phyloP scores from a whole-genome alignment of 2,888 invertebrate species.

The Caenorhabditis sp. region DNA sequence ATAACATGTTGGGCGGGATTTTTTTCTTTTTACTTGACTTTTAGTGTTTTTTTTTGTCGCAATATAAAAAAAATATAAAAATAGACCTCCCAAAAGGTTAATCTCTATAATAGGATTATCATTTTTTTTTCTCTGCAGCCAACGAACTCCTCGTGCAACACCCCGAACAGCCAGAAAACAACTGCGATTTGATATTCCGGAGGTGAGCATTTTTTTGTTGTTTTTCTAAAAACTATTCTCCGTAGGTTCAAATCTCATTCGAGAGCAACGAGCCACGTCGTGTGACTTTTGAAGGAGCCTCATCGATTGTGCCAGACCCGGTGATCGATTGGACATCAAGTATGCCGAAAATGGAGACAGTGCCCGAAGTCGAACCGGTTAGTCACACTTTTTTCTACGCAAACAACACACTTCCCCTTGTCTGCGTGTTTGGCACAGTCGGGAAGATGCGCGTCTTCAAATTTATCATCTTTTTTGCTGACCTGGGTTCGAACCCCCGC shows the following conservation, averaged over 20 bases:
- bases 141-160: slow-evolving; percentile 28
- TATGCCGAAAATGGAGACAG: slow-evolving; percentile 13
- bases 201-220: slow-evolving; percentile 37
- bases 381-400: too few species aligned
- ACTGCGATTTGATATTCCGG: slow-evolving; percentile 56
- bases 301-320: slow-evolving; percentile 44
- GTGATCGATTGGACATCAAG: slow-evolving; percentile 46
- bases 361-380: slow-evolving; percentile 23
- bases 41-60: too few species aligned
- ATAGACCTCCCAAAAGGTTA: neutral
- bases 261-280: slow-evolving; percentile 46
- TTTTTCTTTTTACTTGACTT: too few species aligned
- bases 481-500: too few species aligned
- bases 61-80: too few species aligned
- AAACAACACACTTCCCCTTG: neutral
- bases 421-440: too few species aligned
- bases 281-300: slow-evolving; percentile 34
- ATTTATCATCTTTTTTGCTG: too few species aligned
- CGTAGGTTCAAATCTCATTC: slow-evolving; percentile 43
- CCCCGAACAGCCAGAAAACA: slow-evolving; percentile 40
- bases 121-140: slow-evolving; percentile 1
- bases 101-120: neutral
- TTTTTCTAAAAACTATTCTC: slow-evolving; percentile 1
- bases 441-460: too few species aligned
- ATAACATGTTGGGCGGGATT: too few species aligned